Evolutionary conservation across 2,113 vertebrate genomes (phyloP), one percentile per base, ranked within the genome.

Genomic region (Neofelis nebulosa): DNA sequence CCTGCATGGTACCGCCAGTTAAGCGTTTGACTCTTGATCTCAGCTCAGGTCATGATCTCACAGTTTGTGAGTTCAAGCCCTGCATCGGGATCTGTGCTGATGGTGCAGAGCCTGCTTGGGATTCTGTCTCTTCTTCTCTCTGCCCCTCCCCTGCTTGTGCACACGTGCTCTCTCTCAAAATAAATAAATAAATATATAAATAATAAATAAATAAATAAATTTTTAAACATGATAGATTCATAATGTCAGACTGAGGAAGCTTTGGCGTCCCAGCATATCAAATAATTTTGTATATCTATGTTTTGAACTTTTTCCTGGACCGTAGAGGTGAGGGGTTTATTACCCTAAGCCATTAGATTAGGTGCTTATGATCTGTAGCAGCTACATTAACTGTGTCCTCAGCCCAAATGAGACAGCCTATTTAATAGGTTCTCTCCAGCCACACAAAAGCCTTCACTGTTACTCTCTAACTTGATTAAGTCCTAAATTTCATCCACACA

Each of bases 401-500:
- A 36, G 57, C 85, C 41, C 57, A 52, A 91, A 68, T 8, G 86
- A 96, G 65, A 21, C 12, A n/a, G 86, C 89, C 25, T 48, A 87
- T 63, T 79, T 94, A 63, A 76, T 55, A 80, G 68, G 19, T 73
- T 65, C 45, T 89, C 78, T 83, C 38, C 66, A 55, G 74, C 74
- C 84, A 66, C n/a, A 31, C 68, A 57, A 27, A 93, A 93, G 76
- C 2, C 2, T 87, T 41, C 68, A 41, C 36, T 50, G 12, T 84
- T 73, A 11, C 91, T 97, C 71, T 95, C 89, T 96, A 81, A 85
- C 94, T 93, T 94, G 95, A 96, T 94, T 95, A 78, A 18, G 95
- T 94, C 6, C 0, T 4, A 74, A 95, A 97, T 97, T 85, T 89
- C 95, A 93, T 94, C 80, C 96, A 95, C 95, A 86, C 65, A 95